These are phyloP conservation scores for Tetramorium bicarinatum DNA, from an alignment of 2,888 invertebrate species.

Conservation along the genomic window DNA sequence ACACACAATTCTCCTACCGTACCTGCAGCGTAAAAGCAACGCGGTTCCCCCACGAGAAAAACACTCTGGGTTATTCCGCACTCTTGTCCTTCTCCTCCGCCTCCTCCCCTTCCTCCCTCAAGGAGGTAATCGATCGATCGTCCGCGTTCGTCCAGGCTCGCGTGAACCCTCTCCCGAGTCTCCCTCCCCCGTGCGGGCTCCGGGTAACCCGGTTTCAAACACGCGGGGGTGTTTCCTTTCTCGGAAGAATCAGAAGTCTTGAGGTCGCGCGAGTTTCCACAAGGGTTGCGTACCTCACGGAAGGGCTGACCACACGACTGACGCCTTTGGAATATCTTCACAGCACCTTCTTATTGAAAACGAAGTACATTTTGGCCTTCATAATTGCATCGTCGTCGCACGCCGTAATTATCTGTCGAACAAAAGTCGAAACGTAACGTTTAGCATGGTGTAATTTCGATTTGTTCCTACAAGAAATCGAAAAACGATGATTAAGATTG, in stretches of 20 bases:
- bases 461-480: background rate
- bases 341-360: conserved; percentile 79
- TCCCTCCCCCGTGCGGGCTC: conserved; percentile 11
- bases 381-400: conserved; percentile 66
- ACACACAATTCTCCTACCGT: conserved; percentile 3
- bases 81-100: conserved; percentile 56
- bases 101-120: conserved; percentile 58
- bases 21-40: conserved; percentile 31
- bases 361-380: conserved; percentile 78
- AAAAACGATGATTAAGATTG: background rate
- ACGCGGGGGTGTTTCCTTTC: background rate
- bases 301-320: background rate
- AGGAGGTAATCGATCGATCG: conserved; percentile 60
- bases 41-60: conserved; percentile 26
- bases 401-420: conserved; percentile 53
- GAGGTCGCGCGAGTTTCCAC: conserved; percentile 9
- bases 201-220: conserved; percentile 38
- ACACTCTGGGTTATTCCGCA: conserved; percentile 34
- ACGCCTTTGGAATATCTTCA: conserved; percentile 54
- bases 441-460: background rate
- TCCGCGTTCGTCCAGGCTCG: conserved; percentile 50
- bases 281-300: conserved; percentile 12
- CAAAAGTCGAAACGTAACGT: conserved; percentile 1
- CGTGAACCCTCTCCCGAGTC: conserved; percentile 28
- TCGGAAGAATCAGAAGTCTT: conserved; percentile 3